Evolutionary conservation across 2,113 vertebrate genomes (phyloP), one percentile per base, ranked within the genome.

Genomic region (Chrysemys picta): DNA sequence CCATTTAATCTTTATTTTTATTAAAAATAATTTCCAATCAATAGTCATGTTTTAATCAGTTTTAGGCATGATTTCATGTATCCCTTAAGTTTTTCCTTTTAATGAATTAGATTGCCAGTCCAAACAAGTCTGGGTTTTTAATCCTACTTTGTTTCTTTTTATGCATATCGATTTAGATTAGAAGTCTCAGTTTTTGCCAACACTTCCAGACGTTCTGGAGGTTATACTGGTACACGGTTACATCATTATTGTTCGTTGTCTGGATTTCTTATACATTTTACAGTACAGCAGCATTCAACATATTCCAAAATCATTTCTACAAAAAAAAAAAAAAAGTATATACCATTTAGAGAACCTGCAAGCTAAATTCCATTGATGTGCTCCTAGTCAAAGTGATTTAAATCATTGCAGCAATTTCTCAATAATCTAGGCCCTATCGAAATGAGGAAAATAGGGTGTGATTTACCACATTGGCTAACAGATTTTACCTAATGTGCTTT

Each of bases 81-180:
- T 49, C 27, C 93, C 80, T 90, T 91, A 72, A 84, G 82, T 95
- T 94, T 87, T 93, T 89, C 53, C 82, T 95, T 96, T 90, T 91
- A 91, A 97, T 96, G 96, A 92, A 93, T 92, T 90, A 91, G 62
- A 95, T 78, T 90, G 94, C 93, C 95, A 97, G 90, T 89, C 84
- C 86, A 95, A 96, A 95, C 91, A 95, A 29, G 90, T 89, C 91
- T 94, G 80, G 79, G 94, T 93, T 97, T 96, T 96, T 92, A 89
- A 94, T 87, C 38, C 90, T 35, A 82, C 94, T 93, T 95, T 72
- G 42, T 82, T 94, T 91, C 91, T 95, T 92, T 95, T 97, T 95
- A 95, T 93, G 85, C 80, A 3, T 95, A 97, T 97, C 97, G 86
- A 56, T 95, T 91, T 84, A 96, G 97, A 97, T 96, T 97, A 94